Evolutionary conservation across 1,140 invertebrate species (phyloP).

Genomic region (Scaptomyza hsui): DNA sequence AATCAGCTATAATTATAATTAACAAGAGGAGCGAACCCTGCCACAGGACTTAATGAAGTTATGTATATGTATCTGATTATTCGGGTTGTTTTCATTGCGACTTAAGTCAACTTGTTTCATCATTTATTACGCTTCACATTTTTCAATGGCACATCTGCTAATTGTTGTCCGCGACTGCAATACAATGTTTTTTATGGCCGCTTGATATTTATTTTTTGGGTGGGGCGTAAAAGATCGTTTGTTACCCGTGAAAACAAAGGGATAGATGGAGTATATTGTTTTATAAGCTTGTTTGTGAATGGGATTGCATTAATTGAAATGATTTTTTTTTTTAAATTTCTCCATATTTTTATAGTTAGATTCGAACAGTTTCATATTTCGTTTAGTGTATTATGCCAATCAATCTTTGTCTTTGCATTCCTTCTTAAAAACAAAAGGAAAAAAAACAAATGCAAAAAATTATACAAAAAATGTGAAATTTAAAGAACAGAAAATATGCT

Average conservation of each 20-base stretch:
- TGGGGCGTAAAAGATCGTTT: conserved; percentile 25
- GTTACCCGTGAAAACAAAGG: conserved; percentile 7
- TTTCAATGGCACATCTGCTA: conserved; percentile 66
- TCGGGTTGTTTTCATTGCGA: conserved; percentile 35
- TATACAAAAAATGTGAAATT: conserved; percentile 48
- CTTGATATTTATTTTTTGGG: conserved; percentile 13
- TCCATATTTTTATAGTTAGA: too few relatives aligned
- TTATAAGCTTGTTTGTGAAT: neutral
- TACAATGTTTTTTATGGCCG: conserved; percentile 48
- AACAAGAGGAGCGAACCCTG: conserved; percentile 49
- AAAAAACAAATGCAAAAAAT: conserved; percentile 2
- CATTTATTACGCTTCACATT: conserved; percentile 48
- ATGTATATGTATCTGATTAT: neutral
- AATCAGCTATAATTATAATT: conserved; percentile 77
- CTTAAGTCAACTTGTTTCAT: conserved; percentile 46
- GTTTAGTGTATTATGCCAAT: conserved; percentile 52
- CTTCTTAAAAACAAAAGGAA: conserved; percentile 10
- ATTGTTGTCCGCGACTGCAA: conserved; percentile 53
- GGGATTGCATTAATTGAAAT: neutral
- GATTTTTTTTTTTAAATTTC: neutral
- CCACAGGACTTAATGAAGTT: conserved; percentile 13
- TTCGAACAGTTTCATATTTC: conserved; percentile 1
- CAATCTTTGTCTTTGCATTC: conserved; percentile 71
- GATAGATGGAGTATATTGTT: conserved; percentile 3
- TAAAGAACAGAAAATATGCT: conserved; percentile 72